A percentile compares a stretch with the other conserved stretches of the same genome.
phyloP scores from a whole-genome alignment of 2,797 vertebrate genomes.

The Hephaestus fuliginosus region DNA sequence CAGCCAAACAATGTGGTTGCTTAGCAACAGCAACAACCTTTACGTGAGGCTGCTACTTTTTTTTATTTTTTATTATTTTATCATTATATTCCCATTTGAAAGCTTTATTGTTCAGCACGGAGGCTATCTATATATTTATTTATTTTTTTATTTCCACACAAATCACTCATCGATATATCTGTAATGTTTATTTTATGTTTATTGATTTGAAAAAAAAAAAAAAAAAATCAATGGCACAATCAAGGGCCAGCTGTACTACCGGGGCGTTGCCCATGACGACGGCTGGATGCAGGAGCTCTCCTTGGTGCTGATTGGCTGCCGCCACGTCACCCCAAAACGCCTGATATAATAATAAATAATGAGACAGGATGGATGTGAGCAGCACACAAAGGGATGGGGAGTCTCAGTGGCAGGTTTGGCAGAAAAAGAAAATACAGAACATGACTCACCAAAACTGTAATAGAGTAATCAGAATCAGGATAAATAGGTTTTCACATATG shows the following conservation, averaged over 20 bases:
- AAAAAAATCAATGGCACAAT: background rate
- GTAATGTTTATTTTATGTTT: background rate
- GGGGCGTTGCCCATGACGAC: slow-evolving; percentile 58
- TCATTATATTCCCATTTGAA: no score
- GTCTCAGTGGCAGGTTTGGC: background rate
- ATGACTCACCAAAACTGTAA: background rate
- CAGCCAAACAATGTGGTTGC: slow-evolving; percentile 50
- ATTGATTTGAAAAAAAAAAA: background rate
- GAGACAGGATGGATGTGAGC: slow-evolving; percentile 10
- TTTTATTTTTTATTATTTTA: no score
- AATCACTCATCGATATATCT: background rate
- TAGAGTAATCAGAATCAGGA: background rate
- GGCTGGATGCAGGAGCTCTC: slow-evolving; percentile 60
- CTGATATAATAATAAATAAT: slow-evolving; percentile 49
- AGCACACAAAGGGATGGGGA: background rate
- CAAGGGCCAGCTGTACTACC: background rate
- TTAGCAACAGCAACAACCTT: slow-evolving; percentile 25
- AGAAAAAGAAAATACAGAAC: background rate
- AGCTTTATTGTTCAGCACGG: no score
- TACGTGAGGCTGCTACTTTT: background rate
- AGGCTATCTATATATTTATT: background rate
- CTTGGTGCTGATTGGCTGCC: slow-evolving; percentile 62
- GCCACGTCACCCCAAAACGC: slow-evolving; percentile 52
- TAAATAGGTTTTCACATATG: no score
- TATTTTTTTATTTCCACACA: no score